Conservation (phyloP, 2,113 vertebrate species). For the Oophaga pumilio region DNA sequence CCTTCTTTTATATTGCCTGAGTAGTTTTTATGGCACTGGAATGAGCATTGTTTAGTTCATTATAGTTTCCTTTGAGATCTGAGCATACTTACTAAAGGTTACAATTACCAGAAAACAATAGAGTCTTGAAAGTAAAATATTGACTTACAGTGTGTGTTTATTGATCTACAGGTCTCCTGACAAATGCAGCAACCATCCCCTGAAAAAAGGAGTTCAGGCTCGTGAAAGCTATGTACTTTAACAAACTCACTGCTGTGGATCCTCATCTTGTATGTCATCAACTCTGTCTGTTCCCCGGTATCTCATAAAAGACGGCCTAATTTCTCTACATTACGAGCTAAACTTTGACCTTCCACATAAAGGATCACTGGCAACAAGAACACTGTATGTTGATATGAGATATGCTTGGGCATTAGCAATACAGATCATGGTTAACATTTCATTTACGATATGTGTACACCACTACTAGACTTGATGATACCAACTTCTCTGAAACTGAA, state of each 20-base stretch:
- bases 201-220: constrained; percentile 74
- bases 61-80: constrained; percentile 59
- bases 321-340: constrained; percentile 69
- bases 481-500: constrained; percentile 63
- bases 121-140: constrained; percentile 60
- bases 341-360: constrained; percentile 66
- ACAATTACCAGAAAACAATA: constrained; percentile 59
- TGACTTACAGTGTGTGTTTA: constrained; percentile 67
- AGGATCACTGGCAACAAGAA: constrained; percentile 66
- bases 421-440: constrained; percentile 69
- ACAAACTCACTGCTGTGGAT: constrained; percentile 76
- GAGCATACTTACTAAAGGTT: constrained; percentile 59
- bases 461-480: constrained; percentile 65
- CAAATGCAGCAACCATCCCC: constrained; percentile 76
- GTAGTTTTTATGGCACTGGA: constrained; percentile 52
- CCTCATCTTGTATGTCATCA: constrained; percentile 71
- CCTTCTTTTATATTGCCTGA: no score
- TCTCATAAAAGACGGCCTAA: constrained; percentile 74
- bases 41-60: constrained; percentile 51
- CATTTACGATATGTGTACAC: constrained; percentile 61
- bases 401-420: constrained; percentile 71
- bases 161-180: constrained; percentile 91
- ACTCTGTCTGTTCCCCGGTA: constrained; percentile 75
- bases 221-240: constrained; percentile 70
- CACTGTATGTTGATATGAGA: constrained; percentile 60